Evolutionary conservation across 2,888 invertebrate species (phyloP), one percentile per base, ranked within the genome.

Genomic region (Eristalis pertinax): DNA sequence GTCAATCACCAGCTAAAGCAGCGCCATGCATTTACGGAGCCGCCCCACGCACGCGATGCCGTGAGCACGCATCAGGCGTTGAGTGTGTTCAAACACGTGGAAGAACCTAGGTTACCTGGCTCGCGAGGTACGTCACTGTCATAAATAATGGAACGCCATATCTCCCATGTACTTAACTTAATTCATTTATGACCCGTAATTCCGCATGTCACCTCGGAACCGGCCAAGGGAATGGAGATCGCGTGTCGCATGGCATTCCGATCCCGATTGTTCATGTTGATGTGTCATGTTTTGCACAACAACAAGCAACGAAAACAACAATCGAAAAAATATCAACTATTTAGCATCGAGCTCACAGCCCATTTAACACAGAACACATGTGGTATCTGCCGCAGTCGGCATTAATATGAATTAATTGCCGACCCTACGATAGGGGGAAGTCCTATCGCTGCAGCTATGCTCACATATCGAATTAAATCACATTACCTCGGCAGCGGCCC

Each of bases 241-340:
- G 60, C 60, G 60, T 60, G 60, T n/a, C 26, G 15, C 60, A 60
- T 60, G 24, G 4, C 60, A 60, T 24, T 13, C 15, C 22, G n/a
- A n/a, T n/a, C n/a, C n/a, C n/a, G n/a, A n/a, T n/a, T n/a, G 58
- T 26, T 22, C 26, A 60, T 26, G 26, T 24, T 26, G 15, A 19
- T 60, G 60, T 29, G 60, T 60, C 24, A 60, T 60, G 60, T 60
- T 60, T 60, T 24, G 19, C 26, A 26, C 15, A 60, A 60, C 24
- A 29, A 60, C 13, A 13, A 4, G 3, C 10, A 26, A 13, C 15
- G 58, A 22, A 24, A 22, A 22, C 22, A 13, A 15, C 15, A 5
- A 19, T 50, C n/a, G n/a, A 69, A 50, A 35, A 32, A 15, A 19
- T 56, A 69, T 69, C 69, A 69, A 69, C 56, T 69, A 69, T 69